Evolutionary conservation across 2,113 vertebrate genomes (phyloP).

Genomic region (Pelodiscus sinensis): DNA sequence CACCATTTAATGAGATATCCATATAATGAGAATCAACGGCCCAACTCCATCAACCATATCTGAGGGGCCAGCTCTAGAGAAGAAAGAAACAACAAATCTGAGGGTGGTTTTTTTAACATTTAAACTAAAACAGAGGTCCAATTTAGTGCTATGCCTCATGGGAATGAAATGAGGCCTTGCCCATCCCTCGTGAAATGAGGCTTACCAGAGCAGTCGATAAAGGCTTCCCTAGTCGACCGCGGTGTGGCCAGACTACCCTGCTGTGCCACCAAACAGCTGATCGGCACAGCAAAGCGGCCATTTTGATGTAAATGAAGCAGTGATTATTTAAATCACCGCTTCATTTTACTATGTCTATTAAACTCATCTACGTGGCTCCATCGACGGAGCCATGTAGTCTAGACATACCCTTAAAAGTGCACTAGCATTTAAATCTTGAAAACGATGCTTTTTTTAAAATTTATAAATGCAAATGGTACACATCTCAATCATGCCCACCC

Average conservation of each 20-base stretch:
- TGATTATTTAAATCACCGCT: too few species aligned
- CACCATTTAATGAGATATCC: neutral
- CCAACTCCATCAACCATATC: neutral
- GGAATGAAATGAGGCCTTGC: too few species aligned
- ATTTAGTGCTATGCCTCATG: neutral
- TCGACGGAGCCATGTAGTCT: too few species aligned
- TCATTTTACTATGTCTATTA: too few species aligned
- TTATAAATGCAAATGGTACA: neutral
- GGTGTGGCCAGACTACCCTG: too few species aligned
- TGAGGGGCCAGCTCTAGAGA: neutral
- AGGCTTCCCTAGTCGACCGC: too few species aligned
- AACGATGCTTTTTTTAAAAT: neutral
- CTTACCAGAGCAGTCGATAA: too few species aligned
- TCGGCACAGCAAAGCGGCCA: too few species aligned
- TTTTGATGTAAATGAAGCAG: too few species aligned
- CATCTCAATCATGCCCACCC: accelerated
- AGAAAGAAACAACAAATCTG: neutral
- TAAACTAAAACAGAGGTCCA: neutral
- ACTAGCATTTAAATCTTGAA: neutral
- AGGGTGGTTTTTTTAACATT: neutral
- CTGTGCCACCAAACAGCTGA: too few species aligned
- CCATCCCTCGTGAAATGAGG: too few species aligned
- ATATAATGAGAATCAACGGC: neutral
- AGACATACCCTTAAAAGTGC: neutral
- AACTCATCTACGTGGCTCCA: too few species aligned